These are phyloP conservation scores for Reticulitermes lucifugus DNA, from an alignment of 2,888 invertebrate genomes.

Conservation along the genomic window DNA sequence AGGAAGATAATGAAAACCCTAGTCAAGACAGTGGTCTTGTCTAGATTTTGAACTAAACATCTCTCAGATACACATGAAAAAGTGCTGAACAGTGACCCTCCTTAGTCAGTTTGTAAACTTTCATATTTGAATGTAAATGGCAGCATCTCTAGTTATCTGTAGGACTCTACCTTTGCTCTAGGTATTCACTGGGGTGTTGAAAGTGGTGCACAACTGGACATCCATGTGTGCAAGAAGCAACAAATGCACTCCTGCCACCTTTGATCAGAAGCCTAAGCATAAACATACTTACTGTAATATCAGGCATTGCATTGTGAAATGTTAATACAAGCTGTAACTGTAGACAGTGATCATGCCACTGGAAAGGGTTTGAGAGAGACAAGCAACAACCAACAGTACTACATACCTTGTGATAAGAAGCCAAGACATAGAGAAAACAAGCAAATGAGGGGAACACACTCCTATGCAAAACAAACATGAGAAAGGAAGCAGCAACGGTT, in stretches of 20 bases:
- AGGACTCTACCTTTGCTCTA: neutral
- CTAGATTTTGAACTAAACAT: too few relatives aligned
- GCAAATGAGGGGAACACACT: constrained; percentile 37
- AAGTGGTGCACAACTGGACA: constrained; percentile 6
- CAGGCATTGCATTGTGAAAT: constrained; percentile 19
- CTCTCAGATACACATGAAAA: too few relatives aligned
- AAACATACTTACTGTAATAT: constrained; percentile 36
- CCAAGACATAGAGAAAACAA: constrained; percentile 40
- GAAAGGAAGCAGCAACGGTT: constrained; percentile 67
- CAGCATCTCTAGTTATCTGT: neutral
- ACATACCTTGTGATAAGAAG: constrained; percentile 43
- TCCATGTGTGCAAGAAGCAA: neutral
- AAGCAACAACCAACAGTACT: constrained; percentile 39
- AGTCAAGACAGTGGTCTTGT: too few relatives aligned
- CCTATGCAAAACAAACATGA: constrained; percentile 40
- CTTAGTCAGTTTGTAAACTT: too few relatives aligned
- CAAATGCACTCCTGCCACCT: neutral
- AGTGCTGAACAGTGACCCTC: too few relatives aligned
- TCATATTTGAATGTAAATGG: too few relatives aligned
- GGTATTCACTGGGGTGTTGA: neutral
- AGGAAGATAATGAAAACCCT: too few relatives aligned
- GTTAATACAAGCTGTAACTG: neutral
- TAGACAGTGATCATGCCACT: constrained; percentile 33
- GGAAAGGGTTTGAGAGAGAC: neutral
- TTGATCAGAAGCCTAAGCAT: constrained; percentile 22